Percentiles rank a stretch among this genome's conserved stretches.
These are phyloP conservation scores for Neolamprologus cancellatus DNA, from an alignment of 2,113 vertebrate species.

Conservation along the genomic window DNA sequence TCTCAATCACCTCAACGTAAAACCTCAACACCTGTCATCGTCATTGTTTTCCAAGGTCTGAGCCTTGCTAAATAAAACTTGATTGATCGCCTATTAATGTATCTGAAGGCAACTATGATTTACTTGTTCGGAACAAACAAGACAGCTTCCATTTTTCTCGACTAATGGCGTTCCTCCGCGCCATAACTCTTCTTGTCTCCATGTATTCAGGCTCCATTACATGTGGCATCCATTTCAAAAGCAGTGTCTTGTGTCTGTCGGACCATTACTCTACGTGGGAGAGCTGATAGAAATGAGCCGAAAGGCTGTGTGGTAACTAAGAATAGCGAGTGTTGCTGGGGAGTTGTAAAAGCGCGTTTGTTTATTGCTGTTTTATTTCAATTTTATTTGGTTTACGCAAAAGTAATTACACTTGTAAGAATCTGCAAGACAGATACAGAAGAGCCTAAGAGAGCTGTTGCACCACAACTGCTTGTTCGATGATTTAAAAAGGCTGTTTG, in stretches of 20 bases:
- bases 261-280: slow-evolving; percentile 11
- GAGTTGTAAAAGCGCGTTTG: not conserved
- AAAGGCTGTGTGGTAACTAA: not conserved
- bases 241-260: not conserved
- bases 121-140: slow-evolving; percentile 54
- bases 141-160: slow-evolving; percentile 67
- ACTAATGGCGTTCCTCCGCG: slow-evolving; percentile 51
- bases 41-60: slow-evolving; percentile 32
- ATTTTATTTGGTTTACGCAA: not conserved
- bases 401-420: slow-evolving; percentile 6
- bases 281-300: slow-evolving; percentile 16
- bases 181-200: slow-evolving; percentile 60
- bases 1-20: slow-evolving; percentile 33
- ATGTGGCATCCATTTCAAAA: slow-evolving; percentile 42
- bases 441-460: not conserved
- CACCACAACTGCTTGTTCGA: not conserved
- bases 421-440: not conserved
- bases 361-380: not conserved
- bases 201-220: slow-evolving; percentile 43
- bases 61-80: slow-evolving; percentile 47
- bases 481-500: slow-evolving; percentile 25
- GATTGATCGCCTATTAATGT: slow-evolving; percentile 67
- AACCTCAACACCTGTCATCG: slow-evolving; percentile 2
- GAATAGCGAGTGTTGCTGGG: not conserved
- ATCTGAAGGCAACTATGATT: slow-evolving; percentile 59